Evolutionary conservation across 2,797 vertebrate species (phyloP).

Genomic region (Euthynnus affinis): DNA sequence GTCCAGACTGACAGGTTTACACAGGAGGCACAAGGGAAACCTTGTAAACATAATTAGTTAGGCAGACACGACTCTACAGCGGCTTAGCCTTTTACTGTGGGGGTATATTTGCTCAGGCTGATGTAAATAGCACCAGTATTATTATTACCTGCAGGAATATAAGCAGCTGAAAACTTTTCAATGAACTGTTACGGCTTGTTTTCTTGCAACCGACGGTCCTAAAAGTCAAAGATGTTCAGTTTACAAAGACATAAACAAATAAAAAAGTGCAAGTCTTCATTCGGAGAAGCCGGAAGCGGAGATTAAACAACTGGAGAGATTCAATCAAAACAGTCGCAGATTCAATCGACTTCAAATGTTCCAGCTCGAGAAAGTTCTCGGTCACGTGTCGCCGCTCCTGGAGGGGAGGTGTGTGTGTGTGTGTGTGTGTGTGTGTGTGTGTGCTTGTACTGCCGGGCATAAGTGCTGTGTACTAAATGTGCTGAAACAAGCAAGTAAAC

Average conservation of each 20-base stretch:
- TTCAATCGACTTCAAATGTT: not conserved
- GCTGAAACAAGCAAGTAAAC: constrained; percentile 63
- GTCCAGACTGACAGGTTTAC: constrained; percentile 66
- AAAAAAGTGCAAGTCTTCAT: not conserved
- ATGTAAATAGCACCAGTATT: not conserved
- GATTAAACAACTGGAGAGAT: not conserved
- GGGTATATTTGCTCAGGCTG: constrained; percentile 13
- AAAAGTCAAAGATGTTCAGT: not conserved
- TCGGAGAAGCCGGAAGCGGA: not conserved
- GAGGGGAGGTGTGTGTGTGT: not conserved
- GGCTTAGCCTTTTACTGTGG: constrained; percentile 28
- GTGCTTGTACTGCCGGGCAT: constrained; percentile 34
- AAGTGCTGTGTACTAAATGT: constrained; percentile 48
- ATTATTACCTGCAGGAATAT: not conserved
- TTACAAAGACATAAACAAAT: not conserved
- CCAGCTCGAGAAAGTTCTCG: not conserved
- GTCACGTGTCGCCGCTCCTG: not conserved
- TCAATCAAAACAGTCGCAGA: not conserved
- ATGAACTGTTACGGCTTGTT: not conserved
- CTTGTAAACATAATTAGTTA: constrained; percentile 63
- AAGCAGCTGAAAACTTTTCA: not conserved
- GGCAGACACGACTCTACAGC: constrained; percentile 20
- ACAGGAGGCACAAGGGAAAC: constrained; percentile 44
- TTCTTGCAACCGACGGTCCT: no score
- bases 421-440: not conserved